Evolutionary conservation across 2,113 vertebrate genomes (phyloP), one percentile per base, ranked within the genome.

Genomic region (Hippolais icterina): DNA sequence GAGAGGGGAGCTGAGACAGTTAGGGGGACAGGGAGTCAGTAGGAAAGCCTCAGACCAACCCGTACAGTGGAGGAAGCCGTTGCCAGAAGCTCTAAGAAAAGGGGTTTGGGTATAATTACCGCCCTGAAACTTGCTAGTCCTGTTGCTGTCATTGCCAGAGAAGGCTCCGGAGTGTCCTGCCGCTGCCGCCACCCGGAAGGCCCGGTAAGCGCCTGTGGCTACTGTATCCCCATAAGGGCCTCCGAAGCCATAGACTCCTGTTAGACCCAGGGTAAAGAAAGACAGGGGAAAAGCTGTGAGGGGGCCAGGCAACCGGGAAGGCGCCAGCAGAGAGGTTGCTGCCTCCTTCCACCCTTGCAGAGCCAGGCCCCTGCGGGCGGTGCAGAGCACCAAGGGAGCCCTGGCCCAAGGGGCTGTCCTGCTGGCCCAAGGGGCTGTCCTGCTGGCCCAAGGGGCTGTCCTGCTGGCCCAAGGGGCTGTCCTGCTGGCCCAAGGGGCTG

Each of bases 81-180:
- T 91, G 94, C 93, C 89, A 91, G 94, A 97, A 97, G 96, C 87
- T 96, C 95, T 96, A 93, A 93, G 95, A 96, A 83, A 96, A 94
- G 89, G 94, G 90, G 21, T 96, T 95, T 82, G 90, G 95, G 97
- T 97, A 97, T 98, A 98, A 98, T 98, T 98, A 98, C 98, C 98
- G 97, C 98, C 98, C 98, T 98, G 98, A 97, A 98, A 97, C 98
- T 98, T 98, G 98, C 97, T 98, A 98, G 98, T 98, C 98, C 98
- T 98, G 98, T 97, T 94, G 98, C 96, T 97, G 96, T 98, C 98
- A 97, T 94, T 97, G 97, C 98, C 98, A 91, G 98, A 97, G 97
- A 98, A 98, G 97, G 98, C 97, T 98, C 98, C 98, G 70, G 97
- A 98, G 97, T 98, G 98, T 98, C 98, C 98, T 95, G 97, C 94